phyloP scores from a whole-genome alignment of 2,888 invertebrate species.

The Polyommatus iphigenia region DNA sequence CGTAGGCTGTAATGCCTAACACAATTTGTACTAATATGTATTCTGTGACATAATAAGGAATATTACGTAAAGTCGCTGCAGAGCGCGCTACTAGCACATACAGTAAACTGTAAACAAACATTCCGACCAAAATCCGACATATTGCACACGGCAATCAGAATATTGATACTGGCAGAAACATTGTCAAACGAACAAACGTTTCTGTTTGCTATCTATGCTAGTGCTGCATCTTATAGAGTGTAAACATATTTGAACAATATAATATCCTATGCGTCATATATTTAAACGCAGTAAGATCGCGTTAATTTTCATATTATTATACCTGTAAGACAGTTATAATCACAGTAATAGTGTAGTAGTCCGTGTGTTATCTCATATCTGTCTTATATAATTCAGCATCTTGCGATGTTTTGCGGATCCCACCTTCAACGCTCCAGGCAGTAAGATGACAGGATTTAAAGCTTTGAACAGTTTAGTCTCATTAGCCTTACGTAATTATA shows the following conservation, averaged over 20 bases:
- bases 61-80: too few species aligned
- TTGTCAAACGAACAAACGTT: too few species aligned
- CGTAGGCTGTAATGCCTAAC: background rate
- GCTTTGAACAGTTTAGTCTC: constrained; percentile 4
- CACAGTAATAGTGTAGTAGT: background rate
- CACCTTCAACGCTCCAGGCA: background rate
- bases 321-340: constrained; percentile 4
- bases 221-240: too few species aligned
- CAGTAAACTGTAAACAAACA: too few species aligned
- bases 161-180: too few species aligned
- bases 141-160: too few species aligned
- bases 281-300: background rate
- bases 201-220: too few species aligned
- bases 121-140: too few species aligned
- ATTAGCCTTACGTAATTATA: background rate
- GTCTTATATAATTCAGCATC: constrained; percentile 7
- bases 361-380: background rate
- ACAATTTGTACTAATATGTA: too few species aligned
- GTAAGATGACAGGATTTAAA: constrained; percentile 22
- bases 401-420: constrained; percentile 3
- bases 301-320: background rate
- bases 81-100: too few species aligned
- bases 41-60: too few species aligned
- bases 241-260: too few species aligned
- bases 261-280: background rate